Base-by-base conservation (phyloP, 2,888 invertebrate genomes). In the Leptarthrus brevirostris region DNA sequence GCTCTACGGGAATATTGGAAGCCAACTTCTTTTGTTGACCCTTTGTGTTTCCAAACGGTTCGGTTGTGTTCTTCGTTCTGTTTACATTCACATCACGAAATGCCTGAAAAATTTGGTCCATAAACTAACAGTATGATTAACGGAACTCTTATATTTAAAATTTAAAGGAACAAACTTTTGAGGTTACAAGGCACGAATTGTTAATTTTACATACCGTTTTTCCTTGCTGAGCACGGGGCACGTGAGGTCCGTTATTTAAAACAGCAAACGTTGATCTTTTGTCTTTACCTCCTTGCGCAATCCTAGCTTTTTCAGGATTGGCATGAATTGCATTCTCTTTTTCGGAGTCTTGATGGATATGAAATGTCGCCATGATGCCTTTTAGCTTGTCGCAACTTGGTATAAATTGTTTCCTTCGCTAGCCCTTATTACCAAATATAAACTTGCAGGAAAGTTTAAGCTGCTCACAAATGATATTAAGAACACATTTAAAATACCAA, bases 271-370 rank as follows among this genome's bases (percentile, higher is more conserved):
- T 80, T 73, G 74, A 72, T 36, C 79, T 47, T 53, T 77, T 78
- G 12, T 61, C 73, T 36, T 74, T 76, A 24, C 40, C 44, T n/a
- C 22, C 52, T 20, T 34, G 58, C 1, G 12, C 12, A 54, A 36
- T 71, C n/a, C 36, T 34, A 1, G 58, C n/a, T 18, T 64, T 72
- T 3, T 72, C 52, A 30, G 54, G 58, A 20, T 47, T n/a, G 4
- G 30, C 58, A n/a, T 72, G 72, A 8, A 71, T 36, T 80, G 81
- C 74, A 79, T 89, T 86, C 75, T 86, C 86, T 85, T 93, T 93
- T 86, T 93, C 93, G 83, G 91, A 90, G 85, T 93, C 93, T 84
- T 91, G 90, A 85, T 90, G 91, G 81, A 93, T 91, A 85, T 90
- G 88, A 84, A 93, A 90, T 79, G 89, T 88, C 85, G 92, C 92